These are phyloP conservation scores for Oncorhynchus nerka DNA, from an alignment of 2,113 vertebrate genomes.

Conservation along the genomic window DNA sequence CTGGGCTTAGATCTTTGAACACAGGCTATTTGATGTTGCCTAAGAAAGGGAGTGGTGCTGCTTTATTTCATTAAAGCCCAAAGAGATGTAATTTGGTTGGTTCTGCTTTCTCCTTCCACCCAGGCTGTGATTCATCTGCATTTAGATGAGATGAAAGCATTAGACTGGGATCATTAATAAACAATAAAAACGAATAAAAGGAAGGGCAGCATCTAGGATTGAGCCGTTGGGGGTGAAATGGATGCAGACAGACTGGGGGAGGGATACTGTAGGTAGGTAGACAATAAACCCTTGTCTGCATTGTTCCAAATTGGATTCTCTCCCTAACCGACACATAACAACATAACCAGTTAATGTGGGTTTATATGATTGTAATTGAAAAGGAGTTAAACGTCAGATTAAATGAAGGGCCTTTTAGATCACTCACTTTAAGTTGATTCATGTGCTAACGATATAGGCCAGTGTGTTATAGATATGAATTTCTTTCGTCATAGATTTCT, in stretches of 20 bases:
- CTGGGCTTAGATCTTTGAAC: too few relatives aligned
- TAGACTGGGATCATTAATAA: slow-evolving; percentile 55
- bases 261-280: not conserved
- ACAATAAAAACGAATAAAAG: slow-evolving; percentile 44
- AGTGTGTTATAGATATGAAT: too few relatives aligned
- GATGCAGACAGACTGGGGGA: too few relatives aligned
- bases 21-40: too few relatives aligned
- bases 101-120: slow-evolving; percentile 33
- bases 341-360: slow-evolving; percentile 29
- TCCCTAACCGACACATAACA: not conserved
- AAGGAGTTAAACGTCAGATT: slow-evolving; percentile 60
- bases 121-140: slow-evolving; percentile 49
- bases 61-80: not conserved
- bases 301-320: slow-evolving; percentile 37
- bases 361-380: slow-evolving; percentile 53
- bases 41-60: too few relatives aligned
- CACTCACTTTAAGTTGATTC: slow-evolving; percentile 45
- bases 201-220: slow-evolving; percentile 10
- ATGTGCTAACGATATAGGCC: not conserved
- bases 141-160: slow-evolving; percentile 57
- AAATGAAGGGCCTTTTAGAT: slow-evolving; percentile 49
- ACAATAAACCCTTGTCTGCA: slow-evolving; percentile 18
- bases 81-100: slow-evolving; percentile 22
- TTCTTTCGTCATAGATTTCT: too few relatives aligned
- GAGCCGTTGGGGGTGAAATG: slow-evolving; percentile 13